phyloP scores from a whole-genome alignment of 2,888 invertebrate genomes.

The Agrilus cyanescens region DNA sequence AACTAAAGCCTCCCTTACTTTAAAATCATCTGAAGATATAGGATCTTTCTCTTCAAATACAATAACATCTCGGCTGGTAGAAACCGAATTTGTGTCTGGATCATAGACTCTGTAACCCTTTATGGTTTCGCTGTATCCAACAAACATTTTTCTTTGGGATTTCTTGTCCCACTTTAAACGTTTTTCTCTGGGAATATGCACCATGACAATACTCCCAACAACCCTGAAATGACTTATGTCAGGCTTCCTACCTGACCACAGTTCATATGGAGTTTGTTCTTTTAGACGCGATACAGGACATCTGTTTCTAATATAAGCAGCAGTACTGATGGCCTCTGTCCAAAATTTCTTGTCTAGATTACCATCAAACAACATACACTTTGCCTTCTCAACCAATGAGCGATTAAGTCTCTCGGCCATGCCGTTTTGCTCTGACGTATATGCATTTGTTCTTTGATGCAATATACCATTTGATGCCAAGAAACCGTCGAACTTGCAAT shows the following conservation, averaged over 20 bases:
- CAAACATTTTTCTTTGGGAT: conserved; percentile 7
- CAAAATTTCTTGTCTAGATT: conserved; percentile 15
- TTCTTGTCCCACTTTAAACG: conserved; percentile 12
- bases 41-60: conserved; percentile 10
- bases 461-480: conserved; percentile 20
- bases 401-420: neutral
- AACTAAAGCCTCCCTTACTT: conserved; percentile 7
- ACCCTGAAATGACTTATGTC: conserved; percentile 22
- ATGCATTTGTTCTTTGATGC: conserved; percentile 21
- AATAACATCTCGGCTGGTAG: conserved; percentile 8
- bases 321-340: conserved; percentile 16
- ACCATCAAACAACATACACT: no score
- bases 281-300: conserved; percentile 8
- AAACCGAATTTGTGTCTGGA: conserved; percentile 7
- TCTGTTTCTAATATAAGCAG: conserved; percentile 8
- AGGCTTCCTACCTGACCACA: conserved; percentile 18
- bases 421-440: conserved; percentile 25
- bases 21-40: neutral
- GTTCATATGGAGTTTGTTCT: conserved; percentile 18
- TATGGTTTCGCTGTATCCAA: conserved; percentile 7
- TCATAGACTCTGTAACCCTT: conserved; percentile 12
- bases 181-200: conserved; percentile 10
- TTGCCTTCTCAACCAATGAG: no score
- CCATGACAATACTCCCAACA: conserved; percentile 9
- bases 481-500: conserved; percentile 15